Evolutionary conservation across 2,797 vertebrate species (phyloP).

Genomic region (Leptodactylus fallax): DNA sequence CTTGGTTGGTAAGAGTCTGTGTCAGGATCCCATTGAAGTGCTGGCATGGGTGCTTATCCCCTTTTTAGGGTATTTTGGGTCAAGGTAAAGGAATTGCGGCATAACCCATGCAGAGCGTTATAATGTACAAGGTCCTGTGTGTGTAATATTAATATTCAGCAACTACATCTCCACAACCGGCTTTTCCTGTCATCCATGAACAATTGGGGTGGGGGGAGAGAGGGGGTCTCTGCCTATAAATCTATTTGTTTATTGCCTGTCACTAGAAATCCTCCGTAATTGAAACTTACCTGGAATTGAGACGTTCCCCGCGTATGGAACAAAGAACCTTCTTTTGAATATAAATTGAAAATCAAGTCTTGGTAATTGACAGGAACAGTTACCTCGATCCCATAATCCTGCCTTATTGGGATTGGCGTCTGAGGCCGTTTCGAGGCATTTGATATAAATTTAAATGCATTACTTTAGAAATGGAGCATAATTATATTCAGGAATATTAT

Average conservation of each 20-base stretch:
- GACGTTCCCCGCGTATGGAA: constrained; percentile 41
- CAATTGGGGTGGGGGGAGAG: too few species aligned
- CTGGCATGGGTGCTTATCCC: not conserved
- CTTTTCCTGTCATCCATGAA: constrained; percentile 33
- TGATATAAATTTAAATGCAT: constrained; percentile 60
- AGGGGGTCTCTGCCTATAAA: constrained; percentile 50
- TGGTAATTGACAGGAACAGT: constrained; percentile 59
- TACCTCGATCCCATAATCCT: constrained; percentile 60
- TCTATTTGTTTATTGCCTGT: constrained; percentile 63
- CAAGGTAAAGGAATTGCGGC: not conserved
- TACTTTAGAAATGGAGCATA: constrained; percentile 47
- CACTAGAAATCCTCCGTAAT: constrained; percentile 58
- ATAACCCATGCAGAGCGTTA: not conserved
- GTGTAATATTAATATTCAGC: constrained; percentile 33
- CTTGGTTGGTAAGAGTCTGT: not conserved
- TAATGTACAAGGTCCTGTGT: not conserved
- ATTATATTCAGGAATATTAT: constrained; percentile 55
- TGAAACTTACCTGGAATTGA: constrained; percentile 60
- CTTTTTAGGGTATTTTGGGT: not conserved
- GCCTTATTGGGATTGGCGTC: constrained; percentile 59
- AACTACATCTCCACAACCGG: not conserved
- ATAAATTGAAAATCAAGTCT: constrained; percentile 63
- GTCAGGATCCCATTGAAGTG: too few species aligned
- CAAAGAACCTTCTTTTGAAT: constrained; percentile 53
- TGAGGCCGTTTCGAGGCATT: constrained; percentile 40